These are phyloP conservation scores for Aradus depressus DNA, from an alignment of 2,888 invertebrate genomes.

Conservation along the genomic window DNA sequence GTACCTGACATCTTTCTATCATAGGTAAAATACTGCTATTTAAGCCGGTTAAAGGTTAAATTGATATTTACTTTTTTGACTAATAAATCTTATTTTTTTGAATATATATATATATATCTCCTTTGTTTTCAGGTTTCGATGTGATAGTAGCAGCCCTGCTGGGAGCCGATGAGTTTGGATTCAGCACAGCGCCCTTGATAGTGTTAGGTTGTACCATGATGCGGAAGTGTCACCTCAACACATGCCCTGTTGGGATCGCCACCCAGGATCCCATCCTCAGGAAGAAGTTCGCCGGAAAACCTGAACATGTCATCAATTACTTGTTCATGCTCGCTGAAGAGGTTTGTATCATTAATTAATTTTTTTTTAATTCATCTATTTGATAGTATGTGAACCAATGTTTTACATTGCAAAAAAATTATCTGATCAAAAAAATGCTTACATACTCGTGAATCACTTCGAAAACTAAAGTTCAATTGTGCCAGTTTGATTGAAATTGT, in stretches of 20 bases:
- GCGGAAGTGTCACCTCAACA: slow-evolving; percentile 98
- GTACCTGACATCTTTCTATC: too few species aligned
- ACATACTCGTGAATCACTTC: too few species aligned
- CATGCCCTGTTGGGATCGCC: slow-evolving; percentile 97
- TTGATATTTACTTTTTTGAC: background rate
- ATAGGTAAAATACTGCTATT: background rate
- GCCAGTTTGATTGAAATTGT: too few species aligned
- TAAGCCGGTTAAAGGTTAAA: background rate
- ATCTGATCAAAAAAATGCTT: too few species aligned
- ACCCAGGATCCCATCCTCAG: slow-evolving; percentile 94
- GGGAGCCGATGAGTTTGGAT: slow-evolving; percentile 97
- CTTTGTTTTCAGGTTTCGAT: slow-evolving; percentile 59
- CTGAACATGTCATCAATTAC: slow-evolving; percentile 95
- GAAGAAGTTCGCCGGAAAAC: slow-evolving; percentile 93
- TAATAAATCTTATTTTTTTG: slow-evolving; percentile 4
- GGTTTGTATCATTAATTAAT: slow-evolving; percentile 41
- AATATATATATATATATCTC: background rate
- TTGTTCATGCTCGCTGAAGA: slow-evolving; percentile 97
- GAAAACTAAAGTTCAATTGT: too few species aligned
- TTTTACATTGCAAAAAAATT: too few species aligned
- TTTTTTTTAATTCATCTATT: slow-evolving; percentile 1
- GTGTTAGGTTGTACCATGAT: slow-evolving; percentile 99
- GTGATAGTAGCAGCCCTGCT: slow-evolving; percentile 89
- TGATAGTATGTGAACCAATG: background rate
- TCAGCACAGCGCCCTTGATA: slow-evolving; percentile 95